phyloP scores from a whole-genome alignment of 2,888 invertebrate genomes.

The Sinhomidia bicolor region DNA sequence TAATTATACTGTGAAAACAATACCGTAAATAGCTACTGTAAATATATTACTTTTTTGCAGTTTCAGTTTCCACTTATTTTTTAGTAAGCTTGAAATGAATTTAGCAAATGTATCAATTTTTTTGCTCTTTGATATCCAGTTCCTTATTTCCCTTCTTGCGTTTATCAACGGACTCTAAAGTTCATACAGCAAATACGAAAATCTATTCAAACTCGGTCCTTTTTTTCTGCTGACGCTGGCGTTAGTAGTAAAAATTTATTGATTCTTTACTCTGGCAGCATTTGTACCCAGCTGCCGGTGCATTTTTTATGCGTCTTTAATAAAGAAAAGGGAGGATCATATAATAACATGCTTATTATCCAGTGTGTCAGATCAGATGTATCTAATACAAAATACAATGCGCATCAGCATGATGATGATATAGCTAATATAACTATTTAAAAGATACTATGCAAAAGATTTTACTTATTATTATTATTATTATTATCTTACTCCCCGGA shows the following conservation, averaged over 20 bases:
- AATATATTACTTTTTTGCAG: too few relatives aligned
- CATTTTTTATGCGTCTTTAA: background rate
- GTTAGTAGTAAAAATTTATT: background rate
- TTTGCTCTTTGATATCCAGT: background rate
- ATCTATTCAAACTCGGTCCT: too few relatives aligned
- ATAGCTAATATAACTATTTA: too few relatives aligned
- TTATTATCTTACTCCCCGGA: background rate
- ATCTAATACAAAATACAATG: too few relatives aligned
- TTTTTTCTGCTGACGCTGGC: background rate
- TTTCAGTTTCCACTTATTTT: too few relatives aligned
- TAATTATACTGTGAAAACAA: too few relatives aligned
- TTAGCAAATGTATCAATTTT: background rate
- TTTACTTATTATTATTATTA: background rate
- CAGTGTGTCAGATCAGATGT: background rate
- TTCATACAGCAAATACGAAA: too few relatives aligned
- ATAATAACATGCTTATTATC: background rate
- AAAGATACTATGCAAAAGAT: background rate
- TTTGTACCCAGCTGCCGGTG: slow-evolving; percentile 40
- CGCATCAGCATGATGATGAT: too few relatives aligned
- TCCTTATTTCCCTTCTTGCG: too few relatives aligned
- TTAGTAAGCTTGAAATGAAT: too few relatives aligned
- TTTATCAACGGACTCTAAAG: background rate
- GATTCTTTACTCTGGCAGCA: background rate
- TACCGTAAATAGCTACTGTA: too few relatives aligned
- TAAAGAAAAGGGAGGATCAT: background rate